A percentile compares a stretch with the other conserved stretches of the same genome.
These are phyloP conservation scores for Leguminivora glycinivorella DNA, from an alignment of 1,140 invertebrate species.

Conservation along the genomic window DNA sequence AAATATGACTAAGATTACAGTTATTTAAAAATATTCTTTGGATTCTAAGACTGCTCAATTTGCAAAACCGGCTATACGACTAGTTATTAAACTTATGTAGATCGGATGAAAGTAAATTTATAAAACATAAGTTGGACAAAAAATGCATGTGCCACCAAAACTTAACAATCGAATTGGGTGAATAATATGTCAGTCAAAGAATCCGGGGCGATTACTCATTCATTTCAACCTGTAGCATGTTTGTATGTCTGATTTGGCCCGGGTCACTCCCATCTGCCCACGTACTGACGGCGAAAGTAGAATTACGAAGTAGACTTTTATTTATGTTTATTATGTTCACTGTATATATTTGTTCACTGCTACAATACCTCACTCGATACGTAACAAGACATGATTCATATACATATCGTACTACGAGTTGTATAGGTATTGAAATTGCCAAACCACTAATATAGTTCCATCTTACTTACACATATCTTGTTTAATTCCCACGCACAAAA, in stretches of 20 bases:
- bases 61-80: too few species aligned
- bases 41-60: too few species aligned
- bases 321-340: conserved; percentile 42
- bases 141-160: background rate
- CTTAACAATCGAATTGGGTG: background rate
- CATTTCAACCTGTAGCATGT: conserved; percentile 49
- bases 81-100: too few species aligned
- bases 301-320: conserved; percentile 39
- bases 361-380: conserved; percentile 33
- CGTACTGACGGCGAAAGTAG: conserved; percentile 40
- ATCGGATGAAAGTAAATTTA: too few species aligned
- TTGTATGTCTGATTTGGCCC: conserved; percentile 42
- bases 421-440: too few species aligned
- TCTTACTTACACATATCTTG: too few species aligned
- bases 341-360: conserved; percentile 35
- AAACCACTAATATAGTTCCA: too few species aligned
- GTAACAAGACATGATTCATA: conserved; percentile 42
- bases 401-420: too few species aligned
- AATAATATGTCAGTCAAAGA: conserved; percentile 10
- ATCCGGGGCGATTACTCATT: conserved; percentile 33
- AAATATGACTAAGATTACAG: background rate
- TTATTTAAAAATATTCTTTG: background rate
- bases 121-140: background rate
- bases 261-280: conserved; percentile 47
- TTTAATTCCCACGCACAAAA: too few species aligned